Percentiles rank a stretch among this genome's conserved stretches.
Evolutionary conservation across 2,113 vertebrate genomes (phyloP).

Genomic region (Entomyzon cyanotis): DNA sequence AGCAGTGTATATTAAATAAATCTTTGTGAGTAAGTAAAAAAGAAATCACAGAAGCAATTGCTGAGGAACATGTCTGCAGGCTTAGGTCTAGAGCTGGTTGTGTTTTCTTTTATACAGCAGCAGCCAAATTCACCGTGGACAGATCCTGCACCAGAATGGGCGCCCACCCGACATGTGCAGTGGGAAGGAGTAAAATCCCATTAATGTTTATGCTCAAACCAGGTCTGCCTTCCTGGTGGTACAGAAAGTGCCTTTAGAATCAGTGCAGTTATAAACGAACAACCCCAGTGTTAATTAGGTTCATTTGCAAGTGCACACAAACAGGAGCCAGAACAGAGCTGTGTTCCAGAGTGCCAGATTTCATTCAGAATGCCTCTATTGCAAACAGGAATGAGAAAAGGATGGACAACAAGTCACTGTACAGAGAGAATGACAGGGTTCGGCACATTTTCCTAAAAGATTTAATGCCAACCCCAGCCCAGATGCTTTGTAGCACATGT

Average conservation of each 20-base stretch:
- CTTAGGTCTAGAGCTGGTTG: conserved; percentile 65
- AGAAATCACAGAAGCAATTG: conserved; percentile 38
- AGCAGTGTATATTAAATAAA: conserved; percentile 51
- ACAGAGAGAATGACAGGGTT: conserved; percentile 76
- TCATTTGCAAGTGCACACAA: neutral
- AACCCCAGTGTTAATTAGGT: neutral
- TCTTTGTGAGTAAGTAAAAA: conserved; percentile 35
- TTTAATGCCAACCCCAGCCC: conserved; percentile 61
- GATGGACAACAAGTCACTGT: conserved; percentile 67
- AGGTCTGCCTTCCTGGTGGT: conserved; percentile 75
- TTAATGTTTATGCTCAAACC: conserved; percentile 73
- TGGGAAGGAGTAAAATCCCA: conserved; percentile 74
- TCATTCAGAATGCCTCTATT: conserved; percentile 66
- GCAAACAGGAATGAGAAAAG: conserved; percentile 67
- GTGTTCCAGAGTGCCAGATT: conserved; percentile 34
- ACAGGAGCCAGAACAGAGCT: conserved; percentile 66
- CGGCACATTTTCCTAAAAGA: conserved; percentile 36
- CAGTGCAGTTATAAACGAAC: conserved; percentile 74
- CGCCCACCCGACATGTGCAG: conserved; percentile 74
- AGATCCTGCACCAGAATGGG: conserved; percentile 77
- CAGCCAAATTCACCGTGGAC: conserved; percentile 79
- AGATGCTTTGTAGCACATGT: conserved; percentile 35
- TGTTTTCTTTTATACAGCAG: conserved; percentile 58
- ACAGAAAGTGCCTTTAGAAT: conserved; percentile 90
- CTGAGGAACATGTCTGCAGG: conserved; percentile 44